Base-by-base conservation (phyloP, 2,113 vertebrate species). In the Macroglossus sobrinus region DNA sequence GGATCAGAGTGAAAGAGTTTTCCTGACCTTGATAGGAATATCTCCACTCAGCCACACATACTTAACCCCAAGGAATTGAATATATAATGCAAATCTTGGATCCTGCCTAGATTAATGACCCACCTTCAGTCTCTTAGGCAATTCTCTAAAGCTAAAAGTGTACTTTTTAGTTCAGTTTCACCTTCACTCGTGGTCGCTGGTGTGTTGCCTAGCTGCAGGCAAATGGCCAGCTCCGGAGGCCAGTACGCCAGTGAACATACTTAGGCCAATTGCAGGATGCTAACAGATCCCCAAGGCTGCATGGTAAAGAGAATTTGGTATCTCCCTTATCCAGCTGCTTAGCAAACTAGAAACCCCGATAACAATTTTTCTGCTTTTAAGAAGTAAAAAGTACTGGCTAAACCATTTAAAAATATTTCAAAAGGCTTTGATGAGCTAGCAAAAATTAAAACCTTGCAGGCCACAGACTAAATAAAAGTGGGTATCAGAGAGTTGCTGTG, bases 131-230 rank as follows among this genome's bases (percentile, higher is more conserved):
- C 43, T 43, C 40, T 72, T 43, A 47, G 57, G 82, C 35, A 81
- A 47, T 75, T 93, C n/a, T 63, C 45, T 94, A 38, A 81, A 84
- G 72, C 55, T 86, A n/a, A 84, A 72, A 87, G 33, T 87, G 50
- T 55, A 24, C 24, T 40, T 89, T 84, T 71, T 35, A 64, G 61
- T 94, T 26, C n/a, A 61, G 30, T 81, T 92, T 94, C 74, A 53
- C 61, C 89, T 97, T 95, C 43, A 89, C 57, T 96, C 63, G 30
- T 63, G 63, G 72, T 88, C 75, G 53, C 95, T 59, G 50, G 78
- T 47, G 35, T 94, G 40, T 72, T 78, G 35, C 16, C 22, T 57
- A 86, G 76, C 19, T 85, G 14, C 24, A 90, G 89, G 50, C 4
- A 0, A 38, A 35, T 88, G 68, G 82, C 71, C 24, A 40, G 45